Conservation (phyloP, 92 coral and sea anemone species). For the Muricea muricata region DNA sequence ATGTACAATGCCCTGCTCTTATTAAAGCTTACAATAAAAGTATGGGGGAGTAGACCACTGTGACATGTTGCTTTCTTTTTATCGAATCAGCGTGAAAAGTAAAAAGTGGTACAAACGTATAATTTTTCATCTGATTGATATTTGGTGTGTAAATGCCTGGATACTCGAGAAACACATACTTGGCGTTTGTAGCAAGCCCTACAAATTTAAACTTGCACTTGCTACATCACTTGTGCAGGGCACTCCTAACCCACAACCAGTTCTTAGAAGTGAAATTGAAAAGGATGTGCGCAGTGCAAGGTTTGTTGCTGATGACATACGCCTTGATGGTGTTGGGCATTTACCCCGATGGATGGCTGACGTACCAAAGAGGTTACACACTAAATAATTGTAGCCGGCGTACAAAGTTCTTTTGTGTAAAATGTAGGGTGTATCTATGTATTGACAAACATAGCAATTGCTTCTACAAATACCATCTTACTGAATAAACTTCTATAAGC, state of each 20-base stretch:
- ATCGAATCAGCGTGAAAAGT: slow-evolving; percentile 9
- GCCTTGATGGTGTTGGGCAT: background rate
- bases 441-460: too few relatives aligned
- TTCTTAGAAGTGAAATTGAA: background rate
- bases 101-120: slow-evolving; percentile 2
- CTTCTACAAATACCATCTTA: too few relatives aligned
- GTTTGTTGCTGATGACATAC: background rate
- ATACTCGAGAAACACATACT: background rate
- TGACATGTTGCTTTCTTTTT: background rate
- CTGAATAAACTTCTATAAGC: too few relatives aligned
- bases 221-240: background rate
- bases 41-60: slow-evolving; percentile 3
- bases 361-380: background rate
- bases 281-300: background rate
- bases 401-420: too few relatives aligned
- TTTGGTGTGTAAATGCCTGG: slow-evolving; percentile 1
- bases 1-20: slow-evolving; percentile 1
- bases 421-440: too few relatives aligned
- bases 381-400: background rate
- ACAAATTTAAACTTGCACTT: background rate
- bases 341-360: background rate
- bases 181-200: background rate
- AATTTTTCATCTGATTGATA: background rate
- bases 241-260: background rate
- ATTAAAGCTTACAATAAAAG: background rate